Evolutionary conservation across 2,797 vertebrate species (phyloP).

Genomic region (Gallinago solitaria): DNA sequence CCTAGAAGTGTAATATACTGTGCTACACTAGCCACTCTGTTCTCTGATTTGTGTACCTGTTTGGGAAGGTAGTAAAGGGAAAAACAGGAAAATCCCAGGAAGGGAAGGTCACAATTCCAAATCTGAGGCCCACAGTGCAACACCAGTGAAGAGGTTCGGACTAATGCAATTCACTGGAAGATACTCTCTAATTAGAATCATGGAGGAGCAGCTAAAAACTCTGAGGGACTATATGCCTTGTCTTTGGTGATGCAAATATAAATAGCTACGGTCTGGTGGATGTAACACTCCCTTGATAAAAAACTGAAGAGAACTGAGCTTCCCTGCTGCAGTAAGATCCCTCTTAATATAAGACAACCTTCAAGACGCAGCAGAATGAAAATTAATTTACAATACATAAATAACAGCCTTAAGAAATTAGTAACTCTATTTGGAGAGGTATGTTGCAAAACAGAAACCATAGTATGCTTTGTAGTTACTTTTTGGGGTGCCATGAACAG

Average conservation of each 20-base stretch:
- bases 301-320: background rate
- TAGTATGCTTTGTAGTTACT: background rate
- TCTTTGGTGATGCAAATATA: background rate
- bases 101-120: background rate
- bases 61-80: background rate
- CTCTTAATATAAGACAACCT: background rate
- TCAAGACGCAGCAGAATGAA: background rate
- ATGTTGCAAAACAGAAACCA: background rate
- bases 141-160: background rate
- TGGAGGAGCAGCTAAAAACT: background rate
- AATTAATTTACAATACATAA: background rate
- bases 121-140: background rate
- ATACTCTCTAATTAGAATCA: background rate
- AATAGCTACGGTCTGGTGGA: background rate
- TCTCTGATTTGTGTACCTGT: background rate
- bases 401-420: background rate
- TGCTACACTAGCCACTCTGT: fast-evolving
- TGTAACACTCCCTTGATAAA: background rate
- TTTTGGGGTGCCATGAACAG: background rate
- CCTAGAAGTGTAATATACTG: background rate
- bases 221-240: background rate
- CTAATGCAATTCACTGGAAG: background rate
- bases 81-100: background rate
- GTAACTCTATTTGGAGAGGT: background rate
- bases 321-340: background rate